These are phyloP conservation scores for Romanogobio albipinnatus DNA, from an alignment of 2,113 vertebrate species.

Conservation along the genomic window DNA sequence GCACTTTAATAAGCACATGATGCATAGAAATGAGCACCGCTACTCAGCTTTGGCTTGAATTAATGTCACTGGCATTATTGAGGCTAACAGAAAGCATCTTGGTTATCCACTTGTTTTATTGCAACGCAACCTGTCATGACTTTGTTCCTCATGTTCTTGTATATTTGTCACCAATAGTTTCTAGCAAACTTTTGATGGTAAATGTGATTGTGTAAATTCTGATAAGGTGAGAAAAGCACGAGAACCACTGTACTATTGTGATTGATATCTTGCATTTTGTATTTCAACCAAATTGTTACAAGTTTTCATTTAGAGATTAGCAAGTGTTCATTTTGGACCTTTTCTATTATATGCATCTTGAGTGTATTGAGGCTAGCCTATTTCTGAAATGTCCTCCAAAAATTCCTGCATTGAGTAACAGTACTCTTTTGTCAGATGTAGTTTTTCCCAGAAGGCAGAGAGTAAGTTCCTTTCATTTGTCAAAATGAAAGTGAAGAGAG, in stretches of 20 bases:
- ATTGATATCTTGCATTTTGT: neutral
- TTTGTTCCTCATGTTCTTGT: neutral
- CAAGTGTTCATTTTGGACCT: neutral
- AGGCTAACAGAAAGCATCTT: neutral
- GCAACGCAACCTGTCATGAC: neutral
- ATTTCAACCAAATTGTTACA: neutral
- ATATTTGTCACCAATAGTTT: neutral
- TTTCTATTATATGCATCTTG: neutral
- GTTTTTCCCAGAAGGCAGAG: neutral
- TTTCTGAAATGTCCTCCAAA: neutral
- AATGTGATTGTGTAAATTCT: neutral
- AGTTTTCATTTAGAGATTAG: neutral
- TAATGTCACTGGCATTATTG: neutral
- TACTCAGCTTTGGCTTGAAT: conserved; percentile 33
- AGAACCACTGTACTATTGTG: neutral
- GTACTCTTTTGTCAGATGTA: neutral
- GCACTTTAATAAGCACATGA: conserved; percentile 64
- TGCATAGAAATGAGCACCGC: neutral
- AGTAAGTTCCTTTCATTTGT: neutral
- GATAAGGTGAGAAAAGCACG: neutral
- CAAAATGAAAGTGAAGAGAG: neutral
- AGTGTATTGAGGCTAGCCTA: neutral
- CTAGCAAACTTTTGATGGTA: neutral
- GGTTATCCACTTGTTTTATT: neutral
- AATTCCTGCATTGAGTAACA: neutral